These are phyloP conservation scores for Austrofundulus limnaeus DNA, from an alignment of 2,113 vertebrate species.

Conservation along the genomic window DNA sequence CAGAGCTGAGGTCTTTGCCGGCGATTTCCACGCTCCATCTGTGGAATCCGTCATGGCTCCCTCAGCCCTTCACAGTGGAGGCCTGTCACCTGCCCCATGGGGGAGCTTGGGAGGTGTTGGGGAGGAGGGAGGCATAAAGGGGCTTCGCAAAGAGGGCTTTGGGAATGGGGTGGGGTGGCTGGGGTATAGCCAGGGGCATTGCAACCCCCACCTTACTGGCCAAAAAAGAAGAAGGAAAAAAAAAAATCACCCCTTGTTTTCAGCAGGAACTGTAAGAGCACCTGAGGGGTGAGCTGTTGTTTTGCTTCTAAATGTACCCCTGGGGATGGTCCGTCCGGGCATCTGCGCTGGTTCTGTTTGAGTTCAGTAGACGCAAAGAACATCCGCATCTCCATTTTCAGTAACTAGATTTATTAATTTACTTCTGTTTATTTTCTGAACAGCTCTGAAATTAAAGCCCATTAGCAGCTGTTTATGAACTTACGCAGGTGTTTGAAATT, in stretches of 20 bases:
- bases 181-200: conserved; percentile 87
- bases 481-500: no score
- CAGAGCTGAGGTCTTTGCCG: conserved; percentile 91
- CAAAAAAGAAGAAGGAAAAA: neutral
- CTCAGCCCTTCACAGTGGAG: conserved; percentile 86
- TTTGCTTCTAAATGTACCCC: conserved; percentile 64
- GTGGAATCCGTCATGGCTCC: conserved; percentile 96
- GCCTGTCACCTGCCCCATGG: conserved; percentile 96
- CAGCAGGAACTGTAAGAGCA: conserved; percentile 80
- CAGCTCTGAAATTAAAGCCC: conserved; percentile 3
- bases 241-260: conserved; percentile 50
- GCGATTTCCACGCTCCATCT: conserved; percentile 99
- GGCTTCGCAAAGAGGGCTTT: conserved; percentile 85
- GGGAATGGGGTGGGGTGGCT: conserved; percentile 71
- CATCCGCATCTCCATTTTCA: neutral
- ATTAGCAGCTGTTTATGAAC: neutral
- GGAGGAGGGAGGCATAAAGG: conserved; percentile 73
- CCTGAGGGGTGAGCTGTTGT: conserved; percentile 79
- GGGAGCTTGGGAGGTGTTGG: conserved; percentile 73
- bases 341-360: conserved; percentile 45
- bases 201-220: conserved; percentile 43
- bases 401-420: no score
- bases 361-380: conserved; percentile 24
- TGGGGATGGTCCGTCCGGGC: conserved; percentile 58
- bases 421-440: neutral